Evolutionary conservation across 1,140 invertebrate genomes (phyloP).

Genomic region (Ylistrum balloti): DNA sequence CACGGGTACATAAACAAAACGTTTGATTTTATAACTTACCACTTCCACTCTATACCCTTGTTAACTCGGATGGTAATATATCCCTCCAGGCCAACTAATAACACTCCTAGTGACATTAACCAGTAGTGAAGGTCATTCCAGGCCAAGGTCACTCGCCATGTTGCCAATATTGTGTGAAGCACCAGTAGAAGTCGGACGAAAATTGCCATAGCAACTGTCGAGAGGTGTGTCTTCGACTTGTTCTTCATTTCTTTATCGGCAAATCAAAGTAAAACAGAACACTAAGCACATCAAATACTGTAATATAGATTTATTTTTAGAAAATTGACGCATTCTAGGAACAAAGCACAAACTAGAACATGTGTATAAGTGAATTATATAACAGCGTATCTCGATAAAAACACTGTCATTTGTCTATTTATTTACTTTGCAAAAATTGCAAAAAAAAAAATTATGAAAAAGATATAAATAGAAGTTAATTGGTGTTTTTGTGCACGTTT

Average conservation of each 20-base stretch:
- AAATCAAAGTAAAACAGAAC: neutral
- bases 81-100: constrained; percentile 4
- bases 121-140: constrained; percentile 33
- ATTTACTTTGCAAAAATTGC: too few species aligned
- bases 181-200: constrained; percentile 41
- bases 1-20: too few species aligned
- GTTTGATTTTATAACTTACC: too few species aligned
- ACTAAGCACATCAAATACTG: neutral
- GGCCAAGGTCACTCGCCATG: constrained; percentile 44
- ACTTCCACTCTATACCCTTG: constrained; percentile 46
- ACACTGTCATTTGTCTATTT: too few species aligned
- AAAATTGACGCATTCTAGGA: neutral
- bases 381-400: too few species aligned
- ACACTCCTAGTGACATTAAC: constrained; percentile 30
- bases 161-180: neutral
- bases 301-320: too few species aligned
- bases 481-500: too few species aligned
- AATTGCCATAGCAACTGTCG: constrained; percentile 3
- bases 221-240: neutral
- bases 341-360: neutral
- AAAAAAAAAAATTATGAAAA: too few species aligned
- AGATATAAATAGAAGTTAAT: too few species aligned
- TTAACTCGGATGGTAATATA: constrained; percentile 24
- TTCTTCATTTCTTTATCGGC: neutral
- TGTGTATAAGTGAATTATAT: too few species aligned